A percentile compares a stretch with the other conserved stretches of the same genome.
phyloP scores from a whole-genome alignment of 1,140 invertebrate species.

The Campoletis sonorensis region DNA sequence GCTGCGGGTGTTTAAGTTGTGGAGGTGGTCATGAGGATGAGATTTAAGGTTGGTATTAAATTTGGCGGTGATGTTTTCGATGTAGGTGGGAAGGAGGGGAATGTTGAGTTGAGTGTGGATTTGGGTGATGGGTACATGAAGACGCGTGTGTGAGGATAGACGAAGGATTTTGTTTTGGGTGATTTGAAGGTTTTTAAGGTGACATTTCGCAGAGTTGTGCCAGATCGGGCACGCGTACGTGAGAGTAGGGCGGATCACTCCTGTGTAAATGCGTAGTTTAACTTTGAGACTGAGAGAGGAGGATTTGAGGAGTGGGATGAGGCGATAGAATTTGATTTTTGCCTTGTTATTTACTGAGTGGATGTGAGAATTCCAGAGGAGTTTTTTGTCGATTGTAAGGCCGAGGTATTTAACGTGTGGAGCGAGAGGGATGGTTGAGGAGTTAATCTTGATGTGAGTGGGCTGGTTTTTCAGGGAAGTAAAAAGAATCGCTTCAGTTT shows the following conservation, averaged over 20 bases:
- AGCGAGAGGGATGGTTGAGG: background rate
- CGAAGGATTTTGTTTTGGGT: slow-evolving; percentile 50
- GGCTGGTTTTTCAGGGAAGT: slow-evolving; percentile 3
- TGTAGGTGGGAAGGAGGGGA: too few relatives aligned
- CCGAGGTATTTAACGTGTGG: slow-evolving; percentile 34
- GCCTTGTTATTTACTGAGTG: background rate
- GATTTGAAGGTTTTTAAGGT: slow-evolving; percentile 48
- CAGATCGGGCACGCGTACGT: slow-evolving; percentile 46
- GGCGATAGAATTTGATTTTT: slow-evolving; percentile 11
- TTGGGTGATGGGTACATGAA: too few relatives aligned
- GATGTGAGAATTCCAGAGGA: slow-evolving; percentile 16
- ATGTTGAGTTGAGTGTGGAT: too few relatives aligned
- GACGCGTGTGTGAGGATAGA: background rate
- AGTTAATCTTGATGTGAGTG: background rate
- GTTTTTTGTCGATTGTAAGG: slow-evolving; percentile 21
- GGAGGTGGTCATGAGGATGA: too few relatives aligned
- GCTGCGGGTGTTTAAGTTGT: too few relatives aligned
- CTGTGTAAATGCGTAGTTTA: slow-evolving; percentile 46
- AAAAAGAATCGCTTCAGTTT: slow-evolving; percentile 52
- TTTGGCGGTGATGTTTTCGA: too few relatives aligned
- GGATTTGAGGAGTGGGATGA: slow-evolving; percentile 19
- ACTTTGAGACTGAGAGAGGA: slow-evolving; percentile 26
- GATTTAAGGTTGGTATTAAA: too few relatives aligned
- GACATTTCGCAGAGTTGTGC: slow-evolving; percentile 32
- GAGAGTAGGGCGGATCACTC: slow-evolving; percentile 30